These are phyloP conservation scores for Cylindroiulus punctatus DNA, from an alignment of 2,888 invertebrate genomes.

Conservation along the genomic window DNA sequence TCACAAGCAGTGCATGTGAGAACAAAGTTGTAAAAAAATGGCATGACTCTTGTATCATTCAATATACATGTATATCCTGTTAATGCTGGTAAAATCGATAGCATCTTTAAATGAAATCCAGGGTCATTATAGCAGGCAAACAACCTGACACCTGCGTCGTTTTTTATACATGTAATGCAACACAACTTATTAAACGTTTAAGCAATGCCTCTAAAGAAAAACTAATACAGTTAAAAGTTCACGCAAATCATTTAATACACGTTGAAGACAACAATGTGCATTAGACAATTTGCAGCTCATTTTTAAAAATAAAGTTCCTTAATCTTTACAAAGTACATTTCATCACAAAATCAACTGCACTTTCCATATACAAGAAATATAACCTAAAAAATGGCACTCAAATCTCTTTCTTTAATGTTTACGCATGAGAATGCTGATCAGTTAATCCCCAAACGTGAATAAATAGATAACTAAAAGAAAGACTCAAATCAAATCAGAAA, in stretches of 20 bases:
- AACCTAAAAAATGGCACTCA: not conserved
- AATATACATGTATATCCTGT: too few relatives aligned
- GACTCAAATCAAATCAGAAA: not conserved
- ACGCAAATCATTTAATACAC: not conserved
- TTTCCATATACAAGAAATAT: not conserved
- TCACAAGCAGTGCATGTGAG: too few relatives aligned
- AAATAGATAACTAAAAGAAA: not conserved
- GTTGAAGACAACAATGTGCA: not conserved
- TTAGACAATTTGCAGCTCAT: not conserved
- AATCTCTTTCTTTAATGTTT: not conserved
- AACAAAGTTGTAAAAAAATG: too few relatives aligned
- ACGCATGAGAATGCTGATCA: not conserved
- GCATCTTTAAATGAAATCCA: too few relatives aligned
- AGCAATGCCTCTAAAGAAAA: too few relatives aligned
- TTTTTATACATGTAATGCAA: too few relatives aligned
- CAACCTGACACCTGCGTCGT: too few relatives aligned
- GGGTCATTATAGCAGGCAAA: too few relatives aligned
- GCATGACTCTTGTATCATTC: too few relatives aligned
- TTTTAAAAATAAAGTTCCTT: not conserved
- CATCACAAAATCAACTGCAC: not conserved
- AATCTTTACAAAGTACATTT: not conserved
- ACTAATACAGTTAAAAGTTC: not conserved
- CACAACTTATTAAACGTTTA: too few relatives aligned
- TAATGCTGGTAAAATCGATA: too few relatives aligned
- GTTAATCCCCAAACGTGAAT: not conserved